Evolutionary conservation across 2,888 invertebrate species (phyloP), one percentile per base, ranked within the genome.

Genomic region (Sylvicola cinctus): DNA sequence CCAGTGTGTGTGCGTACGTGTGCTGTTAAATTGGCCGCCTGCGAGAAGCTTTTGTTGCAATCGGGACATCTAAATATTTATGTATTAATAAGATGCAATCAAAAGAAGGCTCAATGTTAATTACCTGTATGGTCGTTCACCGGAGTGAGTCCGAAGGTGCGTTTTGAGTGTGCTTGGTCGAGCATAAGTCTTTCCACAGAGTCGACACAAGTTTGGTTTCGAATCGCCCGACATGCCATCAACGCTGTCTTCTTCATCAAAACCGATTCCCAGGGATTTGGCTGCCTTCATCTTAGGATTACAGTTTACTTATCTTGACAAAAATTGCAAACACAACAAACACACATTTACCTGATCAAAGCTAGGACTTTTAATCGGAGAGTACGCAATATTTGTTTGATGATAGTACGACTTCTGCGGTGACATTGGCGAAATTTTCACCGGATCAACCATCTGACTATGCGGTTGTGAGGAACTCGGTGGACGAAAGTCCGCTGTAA

Each of bases 11-110:
- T 58, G 55, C 58, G 58, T 54, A 91, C 84, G 57, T 98, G 96
- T 10, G 96, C 96, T 7, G 95, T 96, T 44, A 98, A 62, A 61
- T 98, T 98, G 41, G 96, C 96, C 30, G 96, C 96, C 61, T 98
- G 96, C 32, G 88, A 88, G 61, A 95, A 95, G 43, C 90, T 88
- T 58, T 95, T 95, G 55, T 83, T 83, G 61, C 93, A 95, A 49
- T 90, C 90, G 33, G 79, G 76, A 54, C 91, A 91, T 36, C 60
- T 48, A 34, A 40, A 31, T 27, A 33, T 27, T 20, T 4, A 4
- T 11, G 17, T 11, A 12, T 10, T 3, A 32, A 26, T 14, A 14
- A 31, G 4, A 31, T 31, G n/a, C 4, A 13, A 25, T 33, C 29
- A 12, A 20, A 17, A 33, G 17, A 16, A 7, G 14, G 15, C 2